These are phyloP conservation scores for Hepsetus odoe DNA, from an alignment of 2,113 vertebrate genomes.

Conservation along the genomic window DNA sequence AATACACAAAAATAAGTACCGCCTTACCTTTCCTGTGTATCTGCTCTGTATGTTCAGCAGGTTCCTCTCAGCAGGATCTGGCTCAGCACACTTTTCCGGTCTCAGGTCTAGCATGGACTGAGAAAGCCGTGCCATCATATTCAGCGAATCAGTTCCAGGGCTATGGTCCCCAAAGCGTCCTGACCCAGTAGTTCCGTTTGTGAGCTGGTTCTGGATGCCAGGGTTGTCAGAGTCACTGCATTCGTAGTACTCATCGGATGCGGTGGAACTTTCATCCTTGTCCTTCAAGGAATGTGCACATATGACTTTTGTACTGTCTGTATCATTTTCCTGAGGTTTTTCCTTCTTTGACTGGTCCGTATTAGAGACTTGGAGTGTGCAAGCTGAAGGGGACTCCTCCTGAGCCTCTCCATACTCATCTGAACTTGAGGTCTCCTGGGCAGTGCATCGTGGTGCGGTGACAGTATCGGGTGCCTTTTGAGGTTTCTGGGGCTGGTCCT, in stretches of 20 bases:
- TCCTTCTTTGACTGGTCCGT: constrained; percentile 22
- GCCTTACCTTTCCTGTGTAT: constrained; percentile 70
- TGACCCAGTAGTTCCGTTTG: constrained; percentile 63
- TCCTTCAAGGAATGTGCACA: constrained; percentile 62
- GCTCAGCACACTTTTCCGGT: not conserved
- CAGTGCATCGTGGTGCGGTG: constrained; percentile 2
- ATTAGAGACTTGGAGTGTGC: not conserved
- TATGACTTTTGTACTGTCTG: constrained; percentile 68
- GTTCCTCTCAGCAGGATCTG: constrained; percentile 58
- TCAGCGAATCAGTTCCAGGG: constrained; percentile 63
- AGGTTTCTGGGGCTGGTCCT: constrained; percentile 10
- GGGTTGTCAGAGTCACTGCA: constrained; percentile 48
- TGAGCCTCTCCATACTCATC: constrained; percentile 20
- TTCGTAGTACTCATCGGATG: constrained; percentile 87
- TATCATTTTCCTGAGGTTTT: constrained; percentile 61
- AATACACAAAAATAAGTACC: not conserved
- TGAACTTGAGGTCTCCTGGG: constrained; percentile 1
- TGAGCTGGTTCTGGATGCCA: constrained; percentile 26
- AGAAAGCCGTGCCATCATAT: constrained; percentile 78
- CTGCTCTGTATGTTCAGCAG: constrained; percentile 57
- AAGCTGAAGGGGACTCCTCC: not conserved
- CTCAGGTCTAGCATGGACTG: constrained; percentile 80
- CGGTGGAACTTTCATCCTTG: constrained; percentile 79
- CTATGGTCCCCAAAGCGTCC: constrained; percentile 45
- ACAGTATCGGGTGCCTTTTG: not conserved